A percentile compares a stretch with the other conserved stretches of the same genome.
Conservation (phyloP, 2,113 vertebrate genomes). For the Hemiscyllium ocellatum region DNA sequence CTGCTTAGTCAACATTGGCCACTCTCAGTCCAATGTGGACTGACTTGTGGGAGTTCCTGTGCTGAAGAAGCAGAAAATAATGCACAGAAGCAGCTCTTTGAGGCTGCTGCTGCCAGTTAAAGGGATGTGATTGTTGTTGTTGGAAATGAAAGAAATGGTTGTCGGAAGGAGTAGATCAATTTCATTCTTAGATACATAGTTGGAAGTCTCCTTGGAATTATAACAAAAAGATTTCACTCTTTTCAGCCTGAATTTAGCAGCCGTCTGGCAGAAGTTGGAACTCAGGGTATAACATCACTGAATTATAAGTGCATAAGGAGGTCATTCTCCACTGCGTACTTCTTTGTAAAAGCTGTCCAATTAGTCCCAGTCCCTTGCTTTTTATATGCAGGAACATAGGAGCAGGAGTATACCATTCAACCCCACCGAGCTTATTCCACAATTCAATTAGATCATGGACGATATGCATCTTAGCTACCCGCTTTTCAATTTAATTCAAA, state of each 20-base stretch:
- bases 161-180: neutral
- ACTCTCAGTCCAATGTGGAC: neutral
- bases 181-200: neutral
- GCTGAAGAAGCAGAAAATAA: neutral
- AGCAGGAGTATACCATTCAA: neutral
- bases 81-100: neutral
- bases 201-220: neutral
- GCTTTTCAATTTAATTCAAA: neutral
- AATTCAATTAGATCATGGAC: neutral
- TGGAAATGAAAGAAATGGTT: neutral
- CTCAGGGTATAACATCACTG: neutral
- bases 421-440: neutral
- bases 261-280: neutral
- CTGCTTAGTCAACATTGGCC: neutral
- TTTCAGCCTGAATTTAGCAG: neutral
- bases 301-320: neutral
- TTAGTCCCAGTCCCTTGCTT: neutral
- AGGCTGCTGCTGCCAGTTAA: neutral
- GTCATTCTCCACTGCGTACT: neutral
- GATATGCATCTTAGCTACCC: neutral
- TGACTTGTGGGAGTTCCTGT: neutral
- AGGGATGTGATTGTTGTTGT: neutral
- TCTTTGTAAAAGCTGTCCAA: neutral
- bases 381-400: neutral
- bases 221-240: neutral